Evolutionary conservation across 2,888 invertebrate genomes (phyloP).

Genomic region (Aproaerema taeniolella): DNA sequence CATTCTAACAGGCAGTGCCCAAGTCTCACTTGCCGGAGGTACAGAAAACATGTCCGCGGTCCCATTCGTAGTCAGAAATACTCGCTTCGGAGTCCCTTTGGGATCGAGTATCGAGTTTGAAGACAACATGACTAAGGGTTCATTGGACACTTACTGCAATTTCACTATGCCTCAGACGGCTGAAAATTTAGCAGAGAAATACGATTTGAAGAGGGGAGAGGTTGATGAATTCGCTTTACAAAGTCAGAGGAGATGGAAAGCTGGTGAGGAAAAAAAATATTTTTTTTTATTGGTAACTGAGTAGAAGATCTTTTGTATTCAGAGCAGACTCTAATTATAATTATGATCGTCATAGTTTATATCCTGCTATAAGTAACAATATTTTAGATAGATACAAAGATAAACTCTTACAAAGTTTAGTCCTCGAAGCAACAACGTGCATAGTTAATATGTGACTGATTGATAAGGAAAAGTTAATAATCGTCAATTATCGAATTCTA

Average conservation of each 20-base stretch:
- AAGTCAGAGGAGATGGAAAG: slow-evolving; percentile 92
- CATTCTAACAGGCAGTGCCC: slow-evolving; percentile 88
- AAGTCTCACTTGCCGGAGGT: slow-evolving; percentile 93
- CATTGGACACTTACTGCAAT: slow-evolving; percentile 91
- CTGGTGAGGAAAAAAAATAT: slow-evolving; percentile 82
- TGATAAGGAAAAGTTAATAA: no score
- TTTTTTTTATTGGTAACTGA: no score
- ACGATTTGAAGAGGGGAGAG: slow-evolving; percentile 85
- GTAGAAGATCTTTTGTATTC: no score
- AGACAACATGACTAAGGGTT: slow-evolving; percentile 83
- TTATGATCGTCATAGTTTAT: no score
- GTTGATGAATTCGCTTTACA: slow-evolving; percentile 90
- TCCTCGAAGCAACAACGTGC: no score
- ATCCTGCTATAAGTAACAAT: no score
- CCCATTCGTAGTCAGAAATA: slow-evolving; percentile 89
- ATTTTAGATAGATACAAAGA: no score
- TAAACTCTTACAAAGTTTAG: no score
- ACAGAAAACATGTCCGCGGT: slow-evolving; percentile 96
- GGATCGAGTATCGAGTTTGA: slow-evolving; percentile 88
- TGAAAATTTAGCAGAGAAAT: slow-evolving; percentile 92
- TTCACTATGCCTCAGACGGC: slow-evolving; percentile 97
- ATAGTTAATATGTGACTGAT: no score
- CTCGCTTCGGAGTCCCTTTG: slow-evolving; percentile 90
- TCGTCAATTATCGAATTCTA: no score
- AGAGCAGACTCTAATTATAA: no score